Conservation (phyloP, 2,113 vertebrate species). For the Cheirogaleus medius region DNA sequence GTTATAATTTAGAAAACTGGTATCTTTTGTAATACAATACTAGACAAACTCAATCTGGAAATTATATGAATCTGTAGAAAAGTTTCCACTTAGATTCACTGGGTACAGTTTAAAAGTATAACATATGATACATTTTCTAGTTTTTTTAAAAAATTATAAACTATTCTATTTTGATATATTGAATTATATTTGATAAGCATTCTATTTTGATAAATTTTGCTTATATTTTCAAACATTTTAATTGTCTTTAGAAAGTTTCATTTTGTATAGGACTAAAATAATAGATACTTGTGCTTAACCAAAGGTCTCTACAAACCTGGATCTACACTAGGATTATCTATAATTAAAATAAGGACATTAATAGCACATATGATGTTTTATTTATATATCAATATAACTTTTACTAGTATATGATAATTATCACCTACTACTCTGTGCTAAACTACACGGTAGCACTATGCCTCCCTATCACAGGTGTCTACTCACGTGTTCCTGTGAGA, state of each 20-base stretch:
- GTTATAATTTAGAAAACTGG: neutral
- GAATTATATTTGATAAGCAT: neutral
- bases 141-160: neutral
- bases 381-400: neutral
- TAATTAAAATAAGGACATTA: neutral
- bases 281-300: neutral
- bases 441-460: rapidly evolving
- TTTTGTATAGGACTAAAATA: neutral
- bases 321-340: neutral
- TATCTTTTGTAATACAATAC: neutral
- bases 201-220: neutral
- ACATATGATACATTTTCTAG: neutral
- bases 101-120: neutral
- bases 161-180: neutral
- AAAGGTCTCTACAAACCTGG: neutral
- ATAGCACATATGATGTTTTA: neutral
- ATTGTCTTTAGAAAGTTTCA: neutral
- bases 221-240: neutral
- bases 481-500: neutral
- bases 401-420: neutral
- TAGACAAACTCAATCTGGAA: neutral
- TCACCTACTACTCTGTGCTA: neutral
- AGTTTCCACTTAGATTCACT: neutral
- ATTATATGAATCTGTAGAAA: neutral
- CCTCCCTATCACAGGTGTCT: neutral